Percentiles rank a stretch among this genome's conserved stretches.
These are phyloP conservation scores for Phallusia fumigata DNA, from an alignment of 23 tunicate species.

Conservation along the genomic window DNA sequence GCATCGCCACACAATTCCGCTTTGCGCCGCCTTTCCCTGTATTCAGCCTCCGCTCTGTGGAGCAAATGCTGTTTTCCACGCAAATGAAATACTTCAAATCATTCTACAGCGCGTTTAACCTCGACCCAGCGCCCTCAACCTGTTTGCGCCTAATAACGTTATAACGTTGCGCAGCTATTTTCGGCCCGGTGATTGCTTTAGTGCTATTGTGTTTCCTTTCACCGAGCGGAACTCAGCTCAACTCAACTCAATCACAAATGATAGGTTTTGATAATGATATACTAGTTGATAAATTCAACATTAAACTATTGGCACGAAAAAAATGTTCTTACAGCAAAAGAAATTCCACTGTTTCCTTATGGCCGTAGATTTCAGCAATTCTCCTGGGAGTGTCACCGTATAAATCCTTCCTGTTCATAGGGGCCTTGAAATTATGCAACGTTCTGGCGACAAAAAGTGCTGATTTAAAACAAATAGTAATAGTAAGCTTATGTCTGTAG, in stretches of 20 bases:
- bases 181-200: too few relatives aligned
- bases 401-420: conserved; percentile 84
- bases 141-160: too few relatives aligned
- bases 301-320: too few relatives aligned
- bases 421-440: conserved; percentile 75
- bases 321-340: conserved; percentile 38
- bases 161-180: too few relatives aligned
- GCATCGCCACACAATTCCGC: conserved; percentile 71
- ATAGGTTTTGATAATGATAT: not conserved
- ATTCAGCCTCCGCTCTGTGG: conserved; percentile 74
- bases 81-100: too few relatives aligned
- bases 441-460: conserved; percentile 29
- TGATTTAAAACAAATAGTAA: not conserved
- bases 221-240: not conserved
- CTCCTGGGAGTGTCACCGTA: conserved; percentile 79
- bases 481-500: not conserved
- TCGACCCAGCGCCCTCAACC: too few relatives aligned
- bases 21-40: conserved; percentile 57
- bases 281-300: not conserved
- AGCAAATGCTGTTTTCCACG: not conserved
- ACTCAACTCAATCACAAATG: not conserved
- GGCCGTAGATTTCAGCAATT: conserved; percentile 80
- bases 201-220: too few relatives aligned
- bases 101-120: too few relatives aligned
- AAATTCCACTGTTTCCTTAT: conserved; percentile 78